Percentiles rank a stretch among this genome's conserved stretches.
These are phyloP conservation scores for Coryphaenoides rupestris DNA, from an alignment of 2,113 vertebrate species.

Conservation along the genomic window DNA sequence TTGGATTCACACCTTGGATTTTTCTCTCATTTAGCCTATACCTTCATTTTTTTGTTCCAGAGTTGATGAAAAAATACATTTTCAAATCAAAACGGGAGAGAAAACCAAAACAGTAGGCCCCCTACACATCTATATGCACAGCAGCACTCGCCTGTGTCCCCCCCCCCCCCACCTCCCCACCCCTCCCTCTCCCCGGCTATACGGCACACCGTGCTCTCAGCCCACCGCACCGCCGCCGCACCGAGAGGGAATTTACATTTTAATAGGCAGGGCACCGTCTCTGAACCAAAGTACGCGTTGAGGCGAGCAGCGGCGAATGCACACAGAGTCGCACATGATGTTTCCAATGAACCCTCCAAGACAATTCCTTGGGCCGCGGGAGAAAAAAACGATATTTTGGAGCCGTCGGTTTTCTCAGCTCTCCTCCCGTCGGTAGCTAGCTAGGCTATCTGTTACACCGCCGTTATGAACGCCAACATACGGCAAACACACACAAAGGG, in stretches of 20 bases:
- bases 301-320: constrained; percentile 74
- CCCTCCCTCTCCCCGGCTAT: constrained; percentile 51
- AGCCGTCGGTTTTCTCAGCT: constrained; percentile 30
- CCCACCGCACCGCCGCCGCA: constrained; percentile 44
- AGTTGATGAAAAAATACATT: too few species aligned
- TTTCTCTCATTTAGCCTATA: too few species aligned
- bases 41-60: not conserved
- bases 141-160: constrained; percentile 2
- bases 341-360: constrained; percentile 72
- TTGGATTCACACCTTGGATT: too few species aligned
- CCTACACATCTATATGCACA: constrained; percentile 9
- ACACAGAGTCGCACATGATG: constrained; percentile 72
- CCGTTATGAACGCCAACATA: constrained; percentile 24
- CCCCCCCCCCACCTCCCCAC: constrained; percentile 39
- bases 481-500: constrained; percentile 13
- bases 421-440: constrained; percentile 23
- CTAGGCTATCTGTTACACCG: not conserved
- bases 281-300: constrained; percentile 73
- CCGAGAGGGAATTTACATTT: constrained; percentile 80
- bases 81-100: too few species aligned
- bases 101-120: too few species aligned
- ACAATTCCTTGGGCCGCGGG: constrained; percentile 63
- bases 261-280: constrained; percentile 77
- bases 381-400: constrained; percentile 61
- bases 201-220: constrained; percentile 61